Evolutionary conservation across 2,797 vertebrate species (phyloP).

Genomic region (Spheniscus humboldti): DNA sequence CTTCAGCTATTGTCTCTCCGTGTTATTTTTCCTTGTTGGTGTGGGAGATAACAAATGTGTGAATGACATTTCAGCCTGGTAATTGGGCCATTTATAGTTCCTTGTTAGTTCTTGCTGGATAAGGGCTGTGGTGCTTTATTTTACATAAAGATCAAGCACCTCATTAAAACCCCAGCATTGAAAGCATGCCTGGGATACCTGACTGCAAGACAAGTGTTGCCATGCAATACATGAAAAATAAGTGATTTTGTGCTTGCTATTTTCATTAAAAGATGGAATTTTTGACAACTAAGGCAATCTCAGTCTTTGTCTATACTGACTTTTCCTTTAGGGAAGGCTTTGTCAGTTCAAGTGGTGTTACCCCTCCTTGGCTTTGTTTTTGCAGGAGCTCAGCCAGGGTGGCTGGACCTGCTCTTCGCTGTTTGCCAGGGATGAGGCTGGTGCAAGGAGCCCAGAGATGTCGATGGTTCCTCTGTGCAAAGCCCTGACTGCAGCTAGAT

Average conservation of each 20-base stretch:
- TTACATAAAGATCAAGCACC: constrained; percentile 53
- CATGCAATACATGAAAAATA: neutral
- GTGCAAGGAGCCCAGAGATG: neutral
- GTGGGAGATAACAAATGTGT: constrained; percentile 59
- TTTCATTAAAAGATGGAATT: neutral
- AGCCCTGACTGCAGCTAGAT: neutral
- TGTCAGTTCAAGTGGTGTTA: neutral
- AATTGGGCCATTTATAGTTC: constrained; percentile 63
- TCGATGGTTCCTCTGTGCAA: neutral
- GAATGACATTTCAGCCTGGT: constrained; percentile 63
- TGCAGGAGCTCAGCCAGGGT: neutral
- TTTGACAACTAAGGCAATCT: neutral
- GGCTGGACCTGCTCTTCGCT: neutral
- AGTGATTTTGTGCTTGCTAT: neutral
- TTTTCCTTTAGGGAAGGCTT: neutral
- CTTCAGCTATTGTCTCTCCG: constrained; percentile 21
- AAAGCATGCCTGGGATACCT: neutral
- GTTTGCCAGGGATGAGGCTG: neutral
- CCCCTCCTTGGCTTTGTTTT: neutral
- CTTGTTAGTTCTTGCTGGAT: constrained; percentile 51
- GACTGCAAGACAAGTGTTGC: constrained; percentile 2
- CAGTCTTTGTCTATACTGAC: neutral
- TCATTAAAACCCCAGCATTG: constrained; percentile 7
- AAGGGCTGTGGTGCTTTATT: constrained; percentile 35
- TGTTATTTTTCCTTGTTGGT: constrained; percentile 60